phyloP scores from a whole-genome alignment of 2,797 vertebrate species.

The Leucoraja ocellata region DNA sequence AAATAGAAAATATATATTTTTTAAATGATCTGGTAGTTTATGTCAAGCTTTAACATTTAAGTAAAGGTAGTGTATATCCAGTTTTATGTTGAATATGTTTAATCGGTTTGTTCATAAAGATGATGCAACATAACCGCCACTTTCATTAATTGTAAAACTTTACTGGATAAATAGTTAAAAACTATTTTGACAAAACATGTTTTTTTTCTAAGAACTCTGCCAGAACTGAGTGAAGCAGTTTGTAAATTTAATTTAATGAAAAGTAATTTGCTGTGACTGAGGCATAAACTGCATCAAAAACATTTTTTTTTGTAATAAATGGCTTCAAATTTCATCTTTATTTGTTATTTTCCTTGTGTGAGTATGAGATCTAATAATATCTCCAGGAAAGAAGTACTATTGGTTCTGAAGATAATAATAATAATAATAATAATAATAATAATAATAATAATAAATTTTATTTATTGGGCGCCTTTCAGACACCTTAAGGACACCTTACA shows the following conservation, averaged over 20 bases:
- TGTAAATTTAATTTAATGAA: not conserved
- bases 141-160: not conserved
- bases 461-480: too few relatives aligned
- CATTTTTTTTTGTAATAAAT: not conserved
- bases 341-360: not conserved
- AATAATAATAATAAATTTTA: too few relatives aligned
- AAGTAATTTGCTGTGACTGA: not conserved
- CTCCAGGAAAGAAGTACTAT: not conserved
- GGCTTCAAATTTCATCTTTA: not conserved
- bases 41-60: not conserved
- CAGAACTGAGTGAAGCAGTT: not conserved
- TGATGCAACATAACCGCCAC: not conserved
- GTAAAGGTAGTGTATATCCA: not conserved
- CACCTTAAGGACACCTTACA: too few relatives aligned
- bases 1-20: not conserved
- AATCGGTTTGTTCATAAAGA: not conserved
- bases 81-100: not conserved
- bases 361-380: not conserved
- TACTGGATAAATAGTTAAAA: not conserved
- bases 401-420: too few relatives aligned
- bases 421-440: too few relatives aligned
- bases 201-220: not conserved
- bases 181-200: not conserved
- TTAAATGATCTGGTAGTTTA: not conserved
- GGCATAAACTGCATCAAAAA: not conserved